Evolutionary conservation across 1,140 invertebrate species (phyloP).

Genomic region (Gonioctena quinquepunctata): DNA sequence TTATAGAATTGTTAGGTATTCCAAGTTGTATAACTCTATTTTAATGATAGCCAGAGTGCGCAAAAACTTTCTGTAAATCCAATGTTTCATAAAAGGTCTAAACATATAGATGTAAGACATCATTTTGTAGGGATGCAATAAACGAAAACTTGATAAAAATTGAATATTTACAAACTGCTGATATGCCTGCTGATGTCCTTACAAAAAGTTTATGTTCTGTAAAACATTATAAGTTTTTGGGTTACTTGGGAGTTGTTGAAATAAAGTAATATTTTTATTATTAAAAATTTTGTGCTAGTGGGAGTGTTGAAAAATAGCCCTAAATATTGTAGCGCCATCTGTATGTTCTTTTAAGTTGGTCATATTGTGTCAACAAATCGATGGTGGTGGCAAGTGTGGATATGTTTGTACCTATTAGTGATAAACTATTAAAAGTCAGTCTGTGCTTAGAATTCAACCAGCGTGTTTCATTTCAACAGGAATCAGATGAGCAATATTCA

Average conservation of each 20-base stretch:
- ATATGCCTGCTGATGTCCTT: neutral
- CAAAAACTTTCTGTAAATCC: constrained; percentile 49
- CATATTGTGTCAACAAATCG: no score
- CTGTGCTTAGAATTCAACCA: no score
- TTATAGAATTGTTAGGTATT: constrained; percentile 34
- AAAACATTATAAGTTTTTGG: neutral
- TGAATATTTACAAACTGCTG: neutral
- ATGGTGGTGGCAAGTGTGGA: no score
- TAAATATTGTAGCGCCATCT: no score
- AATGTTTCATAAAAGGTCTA: constrained; percentile 40
- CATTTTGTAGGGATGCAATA: constrained; percentile 44
- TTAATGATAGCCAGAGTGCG: constrained; percentile 53
- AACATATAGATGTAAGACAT: constrained; percentile 49
- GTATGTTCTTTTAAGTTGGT: no score
- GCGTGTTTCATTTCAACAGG: no score
- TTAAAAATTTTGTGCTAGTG: no score
- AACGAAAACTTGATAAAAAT: neutral
- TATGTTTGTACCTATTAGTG: no score
- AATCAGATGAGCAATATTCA: neutral
- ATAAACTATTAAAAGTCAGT: no score
- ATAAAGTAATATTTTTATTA: no score
- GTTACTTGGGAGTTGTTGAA: no score
- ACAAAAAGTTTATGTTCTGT: neutral
- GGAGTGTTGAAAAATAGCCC: no score
- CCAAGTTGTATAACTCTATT: constrained; percentile 27